Conservation (phyloP, 2,888 invertebrate species). For the Pomacea canaliculata region DNA sequence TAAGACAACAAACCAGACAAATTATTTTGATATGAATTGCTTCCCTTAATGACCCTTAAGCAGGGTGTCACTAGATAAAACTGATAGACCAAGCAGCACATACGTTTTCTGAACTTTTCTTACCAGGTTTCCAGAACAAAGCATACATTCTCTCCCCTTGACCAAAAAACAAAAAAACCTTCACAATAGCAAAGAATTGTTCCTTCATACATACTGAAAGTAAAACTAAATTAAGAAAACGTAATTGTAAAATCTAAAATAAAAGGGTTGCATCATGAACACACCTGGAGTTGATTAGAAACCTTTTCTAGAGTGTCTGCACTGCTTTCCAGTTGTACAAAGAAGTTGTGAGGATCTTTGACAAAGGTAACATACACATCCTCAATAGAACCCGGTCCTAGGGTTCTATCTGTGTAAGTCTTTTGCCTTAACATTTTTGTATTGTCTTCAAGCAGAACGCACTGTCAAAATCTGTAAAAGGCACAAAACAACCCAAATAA, state of each 20-base stretch:
- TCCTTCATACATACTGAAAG: background rate
- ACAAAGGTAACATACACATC: slow-evolving; percentile 57
- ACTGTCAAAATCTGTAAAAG: background rate
- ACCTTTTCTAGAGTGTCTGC: slow-evolving; percentile 43
- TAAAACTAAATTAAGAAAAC: background rate
- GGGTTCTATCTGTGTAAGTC: slow-evolving; percentile 16
- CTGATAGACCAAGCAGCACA: too few relatives aligned
- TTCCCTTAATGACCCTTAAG: too few relatives aligned
- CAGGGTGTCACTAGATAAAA: too few relatives aligned
- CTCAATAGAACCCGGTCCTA: slow-evolving; percentile 40
- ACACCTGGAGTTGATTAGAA: slow-evolving; percentile 47
- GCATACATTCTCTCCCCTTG: background rate
- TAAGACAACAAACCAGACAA: too few relatives aligned
- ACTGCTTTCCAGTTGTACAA: slow-evolving; percentile 47
- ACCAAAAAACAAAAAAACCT: background rate
- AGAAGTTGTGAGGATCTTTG: slow-evolving; percentile 52
- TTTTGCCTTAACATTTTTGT: slow-evolving; percentile 7
- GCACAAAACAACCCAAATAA: background rate
- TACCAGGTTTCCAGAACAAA: too few relatives aligned
- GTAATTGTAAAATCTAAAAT: too few relatives aligned
- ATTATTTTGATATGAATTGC: too few relatives aligned
- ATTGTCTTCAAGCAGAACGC: too few relatives aligned
- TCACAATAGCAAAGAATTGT: background rate
- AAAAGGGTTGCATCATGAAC: background rate
- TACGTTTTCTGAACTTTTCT: too few relatives aligned